A percentile compares a stretch with the other conserved stretches of the same genome.
Evolutionary conservation across 2,797 vertebrate species (phyloP).

Genomic region (Pantherophis vulpinus): DNA sequence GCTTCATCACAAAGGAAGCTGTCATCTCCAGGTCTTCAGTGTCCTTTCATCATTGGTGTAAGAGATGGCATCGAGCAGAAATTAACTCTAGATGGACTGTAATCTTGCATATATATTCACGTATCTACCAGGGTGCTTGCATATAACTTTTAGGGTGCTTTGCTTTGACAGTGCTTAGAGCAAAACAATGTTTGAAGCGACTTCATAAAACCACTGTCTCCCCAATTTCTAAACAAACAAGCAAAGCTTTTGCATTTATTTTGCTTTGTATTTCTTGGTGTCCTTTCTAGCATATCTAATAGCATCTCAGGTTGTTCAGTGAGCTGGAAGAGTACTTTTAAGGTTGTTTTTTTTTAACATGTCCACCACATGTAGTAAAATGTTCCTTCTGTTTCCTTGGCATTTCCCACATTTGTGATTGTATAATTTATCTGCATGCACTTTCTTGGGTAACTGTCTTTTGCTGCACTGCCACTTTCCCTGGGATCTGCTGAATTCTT

Average conservation of each 20-base stretch:
- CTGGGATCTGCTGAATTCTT: background rate
- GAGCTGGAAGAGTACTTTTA: background rate
- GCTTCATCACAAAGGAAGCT: conserved; percentile 77
- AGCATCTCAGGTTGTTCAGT: background rate
- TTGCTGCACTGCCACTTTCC: background rate
- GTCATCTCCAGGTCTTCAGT: conserved; percentile 70
- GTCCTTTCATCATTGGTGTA: conserved; percentile 69
- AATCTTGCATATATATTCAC: background rate
- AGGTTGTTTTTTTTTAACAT: background rate
- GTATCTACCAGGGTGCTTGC: background rate
- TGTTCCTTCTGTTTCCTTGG: background rate
- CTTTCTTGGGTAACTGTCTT: background rate
- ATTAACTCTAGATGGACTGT: conserved; percentile 62
- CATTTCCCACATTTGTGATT: background rate
- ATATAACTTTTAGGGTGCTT: background rate
- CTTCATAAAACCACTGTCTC: background rate
- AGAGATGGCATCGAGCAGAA: conserved; percentile 72
- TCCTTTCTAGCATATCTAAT: background rate
- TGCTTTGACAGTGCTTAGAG: background rate
- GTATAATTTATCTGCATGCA: background rate
- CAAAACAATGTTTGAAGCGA: background rate
- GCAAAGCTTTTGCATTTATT: background rate
- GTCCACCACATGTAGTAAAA: background rate
- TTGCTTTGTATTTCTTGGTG: background rate
- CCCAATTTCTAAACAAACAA: background rate